A percentile compares a stretch with the other conserved stretches of the same genome.
These are phyloP conservation scores for Oreotrochilus melanogaster DNA, from an alignment of 2,113 vertebrate genomes.

Conservation along the genomic window DNA sequence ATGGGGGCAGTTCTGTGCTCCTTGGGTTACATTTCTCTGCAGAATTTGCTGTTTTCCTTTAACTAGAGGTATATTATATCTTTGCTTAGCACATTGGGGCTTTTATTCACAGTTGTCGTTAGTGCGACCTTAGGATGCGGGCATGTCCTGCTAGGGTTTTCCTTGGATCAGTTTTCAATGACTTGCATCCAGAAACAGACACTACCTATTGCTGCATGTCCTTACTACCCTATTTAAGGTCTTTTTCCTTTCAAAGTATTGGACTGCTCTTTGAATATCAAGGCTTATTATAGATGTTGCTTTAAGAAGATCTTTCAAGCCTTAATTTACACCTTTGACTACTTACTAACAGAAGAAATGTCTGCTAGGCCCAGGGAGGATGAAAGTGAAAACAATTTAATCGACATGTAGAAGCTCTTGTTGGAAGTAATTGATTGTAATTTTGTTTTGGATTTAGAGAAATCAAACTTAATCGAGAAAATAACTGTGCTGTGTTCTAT, in stretches of 20 bases:
- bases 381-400: neutral
- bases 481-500: neutral
- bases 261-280: neutral
- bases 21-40: too few relatives aligned
- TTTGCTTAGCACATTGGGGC: neutral
- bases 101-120: neutral
- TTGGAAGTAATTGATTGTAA: conserved; percentile 35
- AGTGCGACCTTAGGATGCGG: neutral
- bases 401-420: neutral
- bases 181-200: neutral
- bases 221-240: neutral
- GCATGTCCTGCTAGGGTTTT: neutral
- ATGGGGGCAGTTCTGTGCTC: neutral
- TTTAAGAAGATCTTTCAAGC: conserved; percentile 21
- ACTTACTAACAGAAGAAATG: neutral
- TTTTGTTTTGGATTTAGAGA: conserved; percentile 20
- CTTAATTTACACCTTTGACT: conserved; percentile 17
- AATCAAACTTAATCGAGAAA: neutral
- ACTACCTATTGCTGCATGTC: neutral
- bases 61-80: neutral
- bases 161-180: neutral
- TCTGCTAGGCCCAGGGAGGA: neutral
- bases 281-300: neutral
- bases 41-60: neutral
- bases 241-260: neutral